Evolutionary conservation across 2,797 vertebrate species (phyloP), one percentile per base, ranked within the genome.

Genomic region (Tragelaphus eurycerus): DNA sequence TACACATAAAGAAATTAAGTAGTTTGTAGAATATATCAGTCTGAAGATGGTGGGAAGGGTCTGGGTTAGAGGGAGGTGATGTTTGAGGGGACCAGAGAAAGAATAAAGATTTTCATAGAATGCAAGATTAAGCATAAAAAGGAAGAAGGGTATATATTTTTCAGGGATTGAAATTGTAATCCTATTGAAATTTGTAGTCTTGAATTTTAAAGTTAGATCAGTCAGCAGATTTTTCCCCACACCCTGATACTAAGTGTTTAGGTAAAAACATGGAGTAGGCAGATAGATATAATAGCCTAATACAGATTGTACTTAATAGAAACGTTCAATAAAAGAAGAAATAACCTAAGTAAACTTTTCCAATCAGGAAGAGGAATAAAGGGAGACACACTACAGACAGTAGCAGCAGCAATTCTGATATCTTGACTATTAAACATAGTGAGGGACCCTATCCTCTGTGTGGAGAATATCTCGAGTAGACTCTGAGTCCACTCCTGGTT

Each of bases 371-470:
- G 2, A 5, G 15, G 25, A 38, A 84, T 9, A 31, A 64, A 78
- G 12, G 10, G 7, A 71, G 31, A 46, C 12, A 46, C 12, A 23
- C 27, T 54, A 2, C 12, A 57, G 38, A 59, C 3, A 11, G 15
- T 13, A 15, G 29, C 13, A 76, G 19, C 25, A 43, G 7, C 60
- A 43, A 34, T 88, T 90, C 29, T 86, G 86, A 71, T 6, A 6
- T 64, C 5, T 67, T 38, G 8, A 62, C 1, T 10, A 29, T 0
- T 27, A 38, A 4, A 21, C 3, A 4, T 2, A 64, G 8, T 59
- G 31, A 79, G 7, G 5, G 50, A 38, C 0, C 1, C 0, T 12
- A 48, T 21, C 23, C 7, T 88, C 50, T 14, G 7, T 1, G 2
- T 23, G 15, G 13, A 81, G 23, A 25, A 48, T 21, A 13, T 23